Conservation (phyloP, 2,888 invertebrate species). For the Cecidostiba fungosa region DNA sequence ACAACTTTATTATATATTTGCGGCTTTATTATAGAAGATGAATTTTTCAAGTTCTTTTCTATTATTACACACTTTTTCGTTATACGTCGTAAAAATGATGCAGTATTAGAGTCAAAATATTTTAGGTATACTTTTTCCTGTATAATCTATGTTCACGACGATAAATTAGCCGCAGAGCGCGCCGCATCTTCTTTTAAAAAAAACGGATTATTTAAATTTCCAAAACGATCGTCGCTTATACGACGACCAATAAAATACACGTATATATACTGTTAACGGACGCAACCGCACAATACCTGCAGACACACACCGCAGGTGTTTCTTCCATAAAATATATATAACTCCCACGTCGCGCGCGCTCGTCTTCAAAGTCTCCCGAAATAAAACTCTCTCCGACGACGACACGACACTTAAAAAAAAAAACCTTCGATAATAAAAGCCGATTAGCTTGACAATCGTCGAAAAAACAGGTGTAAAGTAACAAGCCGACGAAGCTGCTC, state of each 20-base stretch:
- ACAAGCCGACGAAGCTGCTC: not conserved
- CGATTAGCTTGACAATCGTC: constrained; percentile 23
- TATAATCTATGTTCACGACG: not conserved
- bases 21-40: not conserved
- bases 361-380: not conserved
- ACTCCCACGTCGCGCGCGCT: not conserved
- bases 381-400: no score
- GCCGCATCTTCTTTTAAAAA: not conserved
- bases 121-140: not conserved
- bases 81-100: no score
- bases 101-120: not conserved
- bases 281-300: not conserved
- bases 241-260: constrained; percentile 14
- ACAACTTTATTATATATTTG: not conserved
- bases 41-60: not conserved
- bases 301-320: constrained; percentile 3
- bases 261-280: not conserved
- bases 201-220: constrained; percentile 19
- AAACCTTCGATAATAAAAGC: not conserved
- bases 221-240: not conserved
- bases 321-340: not conserved
- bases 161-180: not conserved
- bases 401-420: not conserved
- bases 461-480: constrained; percentile 19
- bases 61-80: no score